These are phyloP conservation scores for Turritopsis dohrnii DNA, from an alignment of 30 jellyfish, hydroid and myxozoan species.

Conservation along the genomic window DNA sequence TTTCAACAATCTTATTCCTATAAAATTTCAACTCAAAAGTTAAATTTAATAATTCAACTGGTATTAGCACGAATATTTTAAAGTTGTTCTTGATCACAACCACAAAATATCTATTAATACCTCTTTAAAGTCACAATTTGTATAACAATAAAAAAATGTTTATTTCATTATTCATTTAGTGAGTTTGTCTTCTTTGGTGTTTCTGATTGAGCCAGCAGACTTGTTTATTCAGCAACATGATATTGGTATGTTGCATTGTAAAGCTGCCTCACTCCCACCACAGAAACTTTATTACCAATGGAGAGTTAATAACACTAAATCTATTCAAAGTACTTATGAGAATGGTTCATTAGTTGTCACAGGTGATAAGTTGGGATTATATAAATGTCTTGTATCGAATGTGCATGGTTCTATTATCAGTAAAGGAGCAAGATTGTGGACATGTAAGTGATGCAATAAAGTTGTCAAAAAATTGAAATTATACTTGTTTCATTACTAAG, in stretches of 20 bases:
- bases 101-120: too few relatives aligned
- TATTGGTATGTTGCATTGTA: neutral
- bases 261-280: neutral
- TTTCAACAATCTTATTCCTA: too few relatives aligned
- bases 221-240: neutral
- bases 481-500: neutral
- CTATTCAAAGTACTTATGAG: neutral
- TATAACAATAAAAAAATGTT: too few relatives aligned
- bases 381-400: conserved; percentile 2
- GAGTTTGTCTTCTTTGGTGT: neutral
- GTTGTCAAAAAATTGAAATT: neutral
- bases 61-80: too few relatives aligned
- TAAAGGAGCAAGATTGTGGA: neutral
- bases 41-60: too few relatives aligned
- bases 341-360: conserved; percentile 2
- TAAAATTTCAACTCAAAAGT: too few relatives aligned
- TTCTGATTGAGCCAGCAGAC: neutral
- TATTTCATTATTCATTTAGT: neutral
- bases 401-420: neutral
- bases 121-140: too few relatives aligned
- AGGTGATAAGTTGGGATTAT: neutral
- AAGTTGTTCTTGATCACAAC: too few relatives aligned
- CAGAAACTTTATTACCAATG: neutral
- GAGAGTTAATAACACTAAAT: neutral
- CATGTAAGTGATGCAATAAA: neutral